Evolutionary conservation across 1,140 invertebrate genomes (phyloP).

Genomic region (Metopolophium dirhodum): DNA sequence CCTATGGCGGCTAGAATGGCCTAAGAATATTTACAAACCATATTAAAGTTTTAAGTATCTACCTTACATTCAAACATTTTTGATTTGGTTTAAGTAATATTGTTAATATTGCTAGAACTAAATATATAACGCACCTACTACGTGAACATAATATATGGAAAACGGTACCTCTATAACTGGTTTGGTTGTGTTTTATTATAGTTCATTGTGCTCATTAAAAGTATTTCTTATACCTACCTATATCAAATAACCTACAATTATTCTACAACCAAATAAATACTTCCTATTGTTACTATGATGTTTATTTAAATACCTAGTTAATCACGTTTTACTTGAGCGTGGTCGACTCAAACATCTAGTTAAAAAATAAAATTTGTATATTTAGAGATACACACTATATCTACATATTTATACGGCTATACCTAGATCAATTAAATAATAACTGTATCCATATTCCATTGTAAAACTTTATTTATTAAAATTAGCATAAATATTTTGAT

Average conservation of each 20-base stretch:
- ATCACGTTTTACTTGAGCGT: neutral
- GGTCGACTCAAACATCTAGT: neutral
- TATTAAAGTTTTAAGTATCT: neutral
- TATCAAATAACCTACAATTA: neutral
- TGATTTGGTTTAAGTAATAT: neutral
- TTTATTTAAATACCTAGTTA: neutral
- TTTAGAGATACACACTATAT: neutral
- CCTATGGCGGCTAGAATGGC: neutral
- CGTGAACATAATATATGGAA: neutral
- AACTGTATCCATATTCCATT: no score
- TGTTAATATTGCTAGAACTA: neutral
- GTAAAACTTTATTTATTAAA: neutral
- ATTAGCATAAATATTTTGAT: neutral
- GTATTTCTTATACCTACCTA: neutral
- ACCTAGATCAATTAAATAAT: neutral
- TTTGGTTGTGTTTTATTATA: constrained; percentile 50
- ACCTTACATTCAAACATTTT: neutral
- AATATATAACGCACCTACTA: neutral
- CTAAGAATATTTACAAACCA: neutral
- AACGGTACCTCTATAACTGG: constrained; percentile 54
- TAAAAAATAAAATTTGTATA: neutral
- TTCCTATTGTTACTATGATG: neutral
- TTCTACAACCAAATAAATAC: neutral
- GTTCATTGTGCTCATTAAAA: constrained; percentile 55
- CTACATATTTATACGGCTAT: no score